phyloP scores from a whole-genome alignment of 2,797 vertebrate genomes.

The Todus mexicanus region DNA sequence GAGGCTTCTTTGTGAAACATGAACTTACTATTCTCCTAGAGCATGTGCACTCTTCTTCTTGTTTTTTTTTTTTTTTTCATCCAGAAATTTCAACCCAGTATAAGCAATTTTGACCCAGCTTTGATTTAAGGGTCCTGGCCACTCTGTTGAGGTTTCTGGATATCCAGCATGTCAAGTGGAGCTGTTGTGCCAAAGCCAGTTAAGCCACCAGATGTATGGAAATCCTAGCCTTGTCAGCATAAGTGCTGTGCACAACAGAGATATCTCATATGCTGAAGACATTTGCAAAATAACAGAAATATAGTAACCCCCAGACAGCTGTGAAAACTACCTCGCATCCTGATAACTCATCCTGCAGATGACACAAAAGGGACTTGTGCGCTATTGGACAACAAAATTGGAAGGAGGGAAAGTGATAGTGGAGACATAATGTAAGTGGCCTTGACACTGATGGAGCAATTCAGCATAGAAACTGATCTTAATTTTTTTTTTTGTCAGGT shows the following conservation, averaged over 20 bases:
- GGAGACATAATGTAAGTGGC: background rate
- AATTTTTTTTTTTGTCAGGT: background rate
- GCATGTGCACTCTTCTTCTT: rapidly evolving
- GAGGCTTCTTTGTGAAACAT: background rate
- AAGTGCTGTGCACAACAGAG: background rate
- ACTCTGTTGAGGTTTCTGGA: rapidly evolving
- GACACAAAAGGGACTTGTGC: background rate
- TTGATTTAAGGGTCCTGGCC: background rate
- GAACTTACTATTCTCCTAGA: background rate
- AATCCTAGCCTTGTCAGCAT: background rate
- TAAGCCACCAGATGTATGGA: background rate
- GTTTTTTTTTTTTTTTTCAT: background rate
- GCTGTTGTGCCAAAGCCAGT: background rate
- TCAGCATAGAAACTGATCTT: background rate
- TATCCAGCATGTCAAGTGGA: background rate
- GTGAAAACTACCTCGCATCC: background rate
- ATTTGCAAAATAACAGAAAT: background rate
- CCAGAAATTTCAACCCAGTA: background rate
- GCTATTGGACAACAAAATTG: background rate
- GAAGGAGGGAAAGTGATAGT: background rate
- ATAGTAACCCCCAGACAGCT: background rate
- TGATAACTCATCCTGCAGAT: background rate
- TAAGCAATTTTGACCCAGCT: background rate
- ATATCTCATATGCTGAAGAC: background rate
- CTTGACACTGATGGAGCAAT: conserved; percentile 19